Percentiles rank a stretch among this genome's conserved stretches.
These are phyloP conservation scores for Chaetogeoica ovagalla DNA, from an alignment of 2,888 invertebrate species.

Conservation along the genomic window DNA sequence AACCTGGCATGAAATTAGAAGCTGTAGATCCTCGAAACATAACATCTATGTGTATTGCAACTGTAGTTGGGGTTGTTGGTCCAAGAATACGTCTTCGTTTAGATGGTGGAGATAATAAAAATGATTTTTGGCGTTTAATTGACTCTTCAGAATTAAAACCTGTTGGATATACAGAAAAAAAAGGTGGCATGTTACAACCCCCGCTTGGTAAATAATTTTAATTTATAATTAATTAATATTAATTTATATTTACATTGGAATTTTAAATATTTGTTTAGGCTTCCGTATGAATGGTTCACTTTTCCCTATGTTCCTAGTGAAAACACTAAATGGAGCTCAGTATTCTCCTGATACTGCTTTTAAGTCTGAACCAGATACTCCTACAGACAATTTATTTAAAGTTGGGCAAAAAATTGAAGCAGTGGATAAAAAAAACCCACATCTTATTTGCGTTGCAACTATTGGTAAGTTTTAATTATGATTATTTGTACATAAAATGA, in stretches of 20 bases:
- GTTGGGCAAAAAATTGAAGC: conserved; percentile 95
- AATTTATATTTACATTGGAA: not conserved
- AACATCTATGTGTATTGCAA: conserved; percentile 94
- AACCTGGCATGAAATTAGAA: conserved; percentile 92
- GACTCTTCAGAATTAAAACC: conserved; percentile 94
- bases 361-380: conserved; percentile 84
- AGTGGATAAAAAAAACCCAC: conserved; percentile 96
- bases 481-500: not conserved
- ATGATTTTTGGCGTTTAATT: conserved; percentile 96
- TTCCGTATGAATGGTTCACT: conserved; percentile 96
- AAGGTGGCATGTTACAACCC: conserved; percentile 91
- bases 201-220: conserved; percentile 70
- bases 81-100: conserved; percentile 85
- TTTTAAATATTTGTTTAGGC: conserved; percentile 59
- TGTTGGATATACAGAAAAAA: conserved; percentile 90
- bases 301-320: conserved; percentile 92
- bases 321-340: conserved; percentile 87
- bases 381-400: conserved; percentile 80
- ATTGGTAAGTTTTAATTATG: conserved; percentile 65
- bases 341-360: conserved; percentile 88
- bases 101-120: conserved; percentile 96
- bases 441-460: conserved; percentile 94
- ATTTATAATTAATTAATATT: conserved; percentile 3
- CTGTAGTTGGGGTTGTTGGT: conserved; percentile 88
- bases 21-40: conserved; percentile 92